Conservation (phyloP, 2,113 vertebrate species). For the Oreotragus oreotragus region DNA sequence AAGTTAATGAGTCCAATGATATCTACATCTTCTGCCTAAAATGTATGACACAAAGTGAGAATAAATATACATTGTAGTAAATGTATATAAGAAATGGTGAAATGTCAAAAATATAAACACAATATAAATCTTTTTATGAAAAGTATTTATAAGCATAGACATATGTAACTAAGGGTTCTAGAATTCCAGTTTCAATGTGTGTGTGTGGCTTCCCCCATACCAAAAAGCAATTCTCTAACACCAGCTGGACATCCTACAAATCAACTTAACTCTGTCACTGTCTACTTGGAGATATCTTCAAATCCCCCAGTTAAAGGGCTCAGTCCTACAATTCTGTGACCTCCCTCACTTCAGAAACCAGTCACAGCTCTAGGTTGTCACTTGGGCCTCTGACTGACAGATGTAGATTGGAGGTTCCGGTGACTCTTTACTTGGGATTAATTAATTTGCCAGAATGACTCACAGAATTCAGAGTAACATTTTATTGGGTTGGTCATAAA, state of each 20-base stretch:
- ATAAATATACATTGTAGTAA: not conserved
- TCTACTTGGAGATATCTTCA: not conserved
- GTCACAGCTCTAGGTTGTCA: not conserved
- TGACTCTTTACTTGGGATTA: not conserved
- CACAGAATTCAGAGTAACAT: not conserved
- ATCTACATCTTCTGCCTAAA: not conserved
- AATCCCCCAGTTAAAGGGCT: not conserved
- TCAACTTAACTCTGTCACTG: not conserved
- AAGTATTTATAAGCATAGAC: not conserved
- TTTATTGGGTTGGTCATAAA: not conserved
- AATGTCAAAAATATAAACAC: not conserved
- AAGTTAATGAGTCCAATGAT: not conserved
- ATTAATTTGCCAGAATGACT: not conserved
- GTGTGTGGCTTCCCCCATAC: not conserved
- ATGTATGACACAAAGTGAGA: not conserved
- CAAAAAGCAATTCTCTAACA: not conserved
- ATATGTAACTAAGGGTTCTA: not conserved
- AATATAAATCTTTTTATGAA: not conserved
- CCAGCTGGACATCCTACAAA: not conserved
- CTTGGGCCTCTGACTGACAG: not conserved
- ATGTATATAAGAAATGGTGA: not conserved
- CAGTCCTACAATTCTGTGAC: not conserved
- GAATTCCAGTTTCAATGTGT: not conserved
- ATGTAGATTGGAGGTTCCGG: not conserved
- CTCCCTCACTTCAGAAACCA: not conserved